Percentiles rank a stretch among this genome's conserved stretches.
These are phyloP conservation scores for Trichogramma evanescens DNA, from an alignment of 2,888 invertebrate genomes.

Conservation along the genomic window DNA sequence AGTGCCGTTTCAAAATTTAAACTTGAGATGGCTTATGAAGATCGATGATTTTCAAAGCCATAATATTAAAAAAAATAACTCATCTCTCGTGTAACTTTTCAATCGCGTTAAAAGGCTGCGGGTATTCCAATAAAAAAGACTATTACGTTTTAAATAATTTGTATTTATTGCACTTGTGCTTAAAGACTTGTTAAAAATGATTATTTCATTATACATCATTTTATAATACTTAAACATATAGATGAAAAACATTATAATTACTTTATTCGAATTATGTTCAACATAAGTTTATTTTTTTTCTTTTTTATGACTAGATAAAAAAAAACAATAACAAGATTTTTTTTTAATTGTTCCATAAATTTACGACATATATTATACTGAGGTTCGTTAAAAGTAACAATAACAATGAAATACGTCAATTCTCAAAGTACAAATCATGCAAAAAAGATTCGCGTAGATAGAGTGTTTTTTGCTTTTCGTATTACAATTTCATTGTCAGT, in stretches of 20 bases:
- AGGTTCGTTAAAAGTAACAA: too few species aligned
- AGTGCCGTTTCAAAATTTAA: too few species aligned
- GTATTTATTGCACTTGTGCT: constrained; percentile 23
- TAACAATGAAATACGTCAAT: too few species aligned
- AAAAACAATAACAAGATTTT: constrained; percentile 37
- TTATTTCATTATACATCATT: constrained; percentile 18
- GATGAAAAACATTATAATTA: constrained; percentile 38
- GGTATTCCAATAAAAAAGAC: background rate
- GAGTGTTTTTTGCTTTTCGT: too few species aligned
- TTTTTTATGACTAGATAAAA: constrained; percentile 43
- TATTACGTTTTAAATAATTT: constrained; percentile 13
- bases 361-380: constrained; percentile 27
- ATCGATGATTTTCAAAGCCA: too few species aligned
- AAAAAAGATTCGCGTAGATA: too few species aligned
- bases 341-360: constrained; percentile 36
- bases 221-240: constrained; percentile 24
- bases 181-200: constrained; percentile 20
- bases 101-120: too few species aligned
- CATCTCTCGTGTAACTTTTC: too few species aligned
- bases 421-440: too few species aligned
- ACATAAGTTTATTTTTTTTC: constrained; percentile 34
- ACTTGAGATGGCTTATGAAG: too few species aligned
- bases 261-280: constrained; percentile 29
- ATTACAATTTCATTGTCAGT: too few species aligned
- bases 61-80: too few species aligned